Evolutionary conservation across 2,797 vertebrate genomes (phyloP).

Genomic region (Hipposideros larvatus): DNA sequence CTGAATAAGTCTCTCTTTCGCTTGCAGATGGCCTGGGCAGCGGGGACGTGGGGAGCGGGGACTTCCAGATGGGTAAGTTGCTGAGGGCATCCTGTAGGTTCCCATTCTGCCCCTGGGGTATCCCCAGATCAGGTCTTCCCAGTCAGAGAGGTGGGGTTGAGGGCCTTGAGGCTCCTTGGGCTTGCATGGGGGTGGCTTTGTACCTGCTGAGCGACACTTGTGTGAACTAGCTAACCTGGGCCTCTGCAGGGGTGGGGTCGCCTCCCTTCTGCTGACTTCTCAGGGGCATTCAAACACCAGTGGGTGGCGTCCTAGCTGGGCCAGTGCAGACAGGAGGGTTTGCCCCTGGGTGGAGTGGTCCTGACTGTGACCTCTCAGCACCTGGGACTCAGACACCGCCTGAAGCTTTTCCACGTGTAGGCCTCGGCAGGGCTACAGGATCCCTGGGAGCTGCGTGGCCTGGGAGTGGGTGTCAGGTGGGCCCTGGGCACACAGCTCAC

Average conservation of each 20-base stretch:
- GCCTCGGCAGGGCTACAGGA: background rate
- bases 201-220: background rate
- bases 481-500: background rate
- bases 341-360: background rate
- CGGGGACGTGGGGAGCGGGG: conserved; percentile 75
- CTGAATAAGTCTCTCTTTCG: conserved; percentile 49
- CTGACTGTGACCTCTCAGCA: background rate
- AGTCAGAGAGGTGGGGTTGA: background rate
- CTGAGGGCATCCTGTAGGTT: background rate
- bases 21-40: conserved; percentile 79
- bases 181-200: background rate
- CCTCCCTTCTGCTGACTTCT: background rate
- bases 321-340: background rate
- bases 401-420: background rate
- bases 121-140: background rate
- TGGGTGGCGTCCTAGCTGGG: background rate
- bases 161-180: background rate
- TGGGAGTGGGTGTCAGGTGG: background rate
- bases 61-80: conserved; percentile 83
- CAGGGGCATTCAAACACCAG: background rate
- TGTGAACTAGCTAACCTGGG: background rate
- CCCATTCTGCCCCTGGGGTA: background rate
- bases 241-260: background rate
- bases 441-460: background rate
- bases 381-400: background rate